Base-by-base conservation (phyloP, 1,140 invertebrate species). In the Eumaeus atala region DNA sequence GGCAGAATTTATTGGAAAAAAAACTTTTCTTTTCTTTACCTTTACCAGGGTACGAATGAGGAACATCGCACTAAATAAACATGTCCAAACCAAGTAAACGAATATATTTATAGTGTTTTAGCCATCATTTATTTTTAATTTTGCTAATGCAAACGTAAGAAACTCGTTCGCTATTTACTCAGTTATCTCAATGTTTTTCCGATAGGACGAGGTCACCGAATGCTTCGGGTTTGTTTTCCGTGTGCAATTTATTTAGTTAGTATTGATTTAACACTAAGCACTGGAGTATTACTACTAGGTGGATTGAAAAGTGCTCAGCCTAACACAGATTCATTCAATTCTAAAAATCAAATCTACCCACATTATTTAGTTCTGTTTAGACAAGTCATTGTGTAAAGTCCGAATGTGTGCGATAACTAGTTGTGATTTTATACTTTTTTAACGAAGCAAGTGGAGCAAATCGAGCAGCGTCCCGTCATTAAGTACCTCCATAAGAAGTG, bases 41-140 rank as follows among this genome's bases (percentile, higher is more conserved):
- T 3, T 28, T 28, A 28, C 2, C 2, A 28, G 21, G 38, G 38
- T 28, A 3, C n/a, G 10, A 38, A 40, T 6, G 10, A 14, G 10
- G 38, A 40, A 14, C 3, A 12, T 7, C 1, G 10, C 1, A 6
- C n/a, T 12, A 12, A 40, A 40, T 14, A 40, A 16, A 40, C 38
- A 14, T n/a, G 11, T 28, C 21, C 2, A 28, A 28, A 6, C 21
- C 21, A 28, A 28, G 6, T 28, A 6, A 28, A 28, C 38, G n/a
- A 40, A 40, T 40, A 14, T 40, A 12, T 40, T 40, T 40, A n/a
- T 8, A 40, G 38, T 40, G 38, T n/a, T 40, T 40, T 14, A 8
- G 38, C 38, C 38, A 40, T 40, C 38, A 40, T 40, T 16, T 40
- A 40, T 40, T 40, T 40, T 40, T 40, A 40, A 40, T 40, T 40